Base-by-base conservation (phyloP, 2,888 invertebrate species). In the Nomada ruficornis region DNA sequence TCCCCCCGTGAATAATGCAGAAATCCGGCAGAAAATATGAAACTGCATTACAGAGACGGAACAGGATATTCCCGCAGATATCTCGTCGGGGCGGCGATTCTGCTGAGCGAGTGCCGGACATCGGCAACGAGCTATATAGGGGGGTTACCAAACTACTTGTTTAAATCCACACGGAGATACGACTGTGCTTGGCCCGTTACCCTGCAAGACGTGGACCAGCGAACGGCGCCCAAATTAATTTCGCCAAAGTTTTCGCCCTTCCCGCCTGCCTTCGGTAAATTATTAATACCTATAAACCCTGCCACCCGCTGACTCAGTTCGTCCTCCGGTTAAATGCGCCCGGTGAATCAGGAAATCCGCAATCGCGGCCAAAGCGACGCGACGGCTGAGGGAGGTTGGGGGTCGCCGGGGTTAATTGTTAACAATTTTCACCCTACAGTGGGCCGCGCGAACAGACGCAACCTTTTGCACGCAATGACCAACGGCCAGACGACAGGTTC, bases 201-300 rank as follows among this genome's bases (percentile, higher is more conserved):
- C 20, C 11, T 3, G 69, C 81, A 90, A 90, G 89, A 89, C 84
- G 88, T 86, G 85, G 15, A 76, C 74, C 80, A 77, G 85, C 85
- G 86, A 90, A 89, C 86, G 87, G 81, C 84, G 86, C 86, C 88
- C 86, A 83, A 91, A 91, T 91, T 91, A 91, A 91, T 91, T 89
- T 89, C 85, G 52, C 77, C 80, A 80, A 89, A 91, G 85, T 90
- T 89, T 55, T 80, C 72, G 75, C 78, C 2, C 4, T 11, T 18
- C 50, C 59, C 36, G 36, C 2, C 26, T 15, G 9, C 20, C 20
- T 2, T 26, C 18, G 74, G 82, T 87, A 86, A 90, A 90, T 90
- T 90, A 90, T 87, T 86, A 86, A 90, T 90, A 88, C 85, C 77
- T 82, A 60, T 73, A 76, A 69, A 71, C 7, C 55, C 72, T 70